Conservation (phyloP, 2,797 vertebrate genomes). For the Hipposideros larvatus region DNA sequence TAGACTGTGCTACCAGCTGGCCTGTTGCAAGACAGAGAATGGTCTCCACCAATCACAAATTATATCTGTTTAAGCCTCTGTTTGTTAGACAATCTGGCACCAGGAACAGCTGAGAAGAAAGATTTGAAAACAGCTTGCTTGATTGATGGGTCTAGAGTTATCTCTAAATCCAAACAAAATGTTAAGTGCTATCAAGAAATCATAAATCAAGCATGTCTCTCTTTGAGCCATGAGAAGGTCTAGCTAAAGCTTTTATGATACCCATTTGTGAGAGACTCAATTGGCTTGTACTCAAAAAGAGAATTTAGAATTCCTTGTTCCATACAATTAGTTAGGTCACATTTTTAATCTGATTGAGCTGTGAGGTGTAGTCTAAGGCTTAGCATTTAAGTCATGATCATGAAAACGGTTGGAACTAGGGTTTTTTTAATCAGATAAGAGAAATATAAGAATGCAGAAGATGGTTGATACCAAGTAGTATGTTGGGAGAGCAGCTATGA, state of each 20-base stretch:
- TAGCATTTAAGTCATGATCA: background rate
- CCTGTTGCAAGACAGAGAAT: slow-evolving; percentile 43
- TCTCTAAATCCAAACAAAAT: slow-evolving; percentile 80
- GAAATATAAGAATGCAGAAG: background rate
- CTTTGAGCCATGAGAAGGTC: slow-evolving; percentile 41
- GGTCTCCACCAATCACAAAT: slow-evolving; percentile 66
- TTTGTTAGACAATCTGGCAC: slow-evolving; percentile 83
- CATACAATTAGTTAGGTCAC: background rate
- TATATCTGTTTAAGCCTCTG: slow-evolving; percentile 77
- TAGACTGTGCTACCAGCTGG: slow-evolving; percentile 69
- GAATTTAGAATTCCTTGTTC: background rate
- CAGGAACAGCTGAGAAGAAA: slow-evolving; percentile 80
- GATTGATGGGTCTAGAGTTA: slow-evolving; percentile 71
- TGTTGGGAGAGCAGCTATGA: background rate
- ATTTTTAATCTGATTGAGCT: slow-evolving; percentile 31
- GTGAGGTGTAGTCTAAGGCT: background rate
- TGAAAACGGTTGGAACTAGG: background rate
- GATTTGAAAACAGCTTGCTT: slow-evolving; percentile 74
- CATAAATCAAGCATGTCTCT: slow-evolving; percentile 64
- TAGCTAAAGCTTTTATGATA: slow-evolving; percentile 40
- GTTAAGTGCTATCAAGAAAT: slow-evolving; percentile 76
- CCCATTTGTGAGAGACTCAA: background rate
- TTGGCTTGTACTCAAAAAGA: slow-evolving; percentile 42
- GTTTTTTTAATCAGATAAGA: slow-evolving; percentile 24
- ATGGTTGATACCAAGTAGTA: background rate